Conservation (phyloP, 1,140 invertebrate species). For the Whitmania pigra region DNA sequence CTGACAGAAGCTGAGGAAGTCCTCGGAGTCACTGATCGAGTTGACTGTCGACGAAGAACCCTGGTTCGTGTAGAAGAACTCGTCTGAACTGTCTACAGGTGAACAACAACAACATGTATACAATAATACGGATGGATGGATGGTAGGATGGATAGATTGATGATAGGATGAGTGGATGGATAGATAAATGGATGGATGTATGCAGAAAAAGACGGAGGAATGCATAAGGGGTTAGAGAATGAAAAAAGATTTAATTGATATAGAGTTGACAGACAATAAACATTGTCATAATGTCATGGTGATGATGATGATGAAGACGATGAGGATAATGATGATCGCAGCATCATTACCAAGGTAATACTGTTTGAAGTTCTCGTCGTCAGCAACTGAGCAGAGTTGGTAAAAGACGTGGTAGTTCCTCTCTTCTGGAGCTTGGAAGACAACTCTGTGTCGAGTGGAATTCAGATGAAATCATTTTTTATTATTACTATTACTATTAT, state of each 20-base stretch:
- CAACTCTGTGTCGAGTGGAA: slow-evolving; percentile 31
- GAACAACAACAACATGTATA: neutral
- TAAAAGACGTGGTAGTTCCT: slow-evolving; percentile 98
- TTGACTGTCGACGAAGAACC: slow-evolving; percentile 66
- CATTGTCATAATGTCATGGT: no score
- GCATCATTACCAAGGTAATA: slow-evolving; percentile 53
- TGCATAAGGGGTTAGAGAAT: no score
- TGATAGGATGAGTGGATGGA: no score
- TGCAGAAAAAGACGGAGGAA: no score
- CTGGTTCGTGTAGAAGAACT: slow-evolving; percentile 75
- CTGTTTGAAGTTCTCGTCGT: slow-evolving; percentile 48
- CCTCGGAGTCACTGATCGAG: slow-evolving; percentile 62
- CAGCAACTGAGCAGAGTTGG: slow-evolving; percentile 74
- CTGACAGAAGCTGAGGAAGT: slow-evolving; percentile 59
- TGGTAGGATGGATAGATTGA: neutral
- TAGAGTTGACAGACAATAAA: no score
- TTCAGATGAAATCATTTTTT: neutral
- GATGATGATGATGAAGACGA: no score
- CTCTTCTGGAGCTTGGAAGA: slow-evolving; percentile 50
- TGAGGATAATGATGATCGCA: no score
- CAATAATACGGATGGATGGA: neutral
- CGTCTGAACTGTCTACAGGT: slow-evolving; percentile 55
- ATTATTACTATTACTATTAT: no score
- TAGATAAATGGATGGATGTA: no score
- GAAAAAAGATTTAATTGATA: no score